These are phyloP conservation scores for Leptopilina clavipes DNA, from an alignment of 1,140 invertebrate genomes.

Conservation along the genomic window DNA sequence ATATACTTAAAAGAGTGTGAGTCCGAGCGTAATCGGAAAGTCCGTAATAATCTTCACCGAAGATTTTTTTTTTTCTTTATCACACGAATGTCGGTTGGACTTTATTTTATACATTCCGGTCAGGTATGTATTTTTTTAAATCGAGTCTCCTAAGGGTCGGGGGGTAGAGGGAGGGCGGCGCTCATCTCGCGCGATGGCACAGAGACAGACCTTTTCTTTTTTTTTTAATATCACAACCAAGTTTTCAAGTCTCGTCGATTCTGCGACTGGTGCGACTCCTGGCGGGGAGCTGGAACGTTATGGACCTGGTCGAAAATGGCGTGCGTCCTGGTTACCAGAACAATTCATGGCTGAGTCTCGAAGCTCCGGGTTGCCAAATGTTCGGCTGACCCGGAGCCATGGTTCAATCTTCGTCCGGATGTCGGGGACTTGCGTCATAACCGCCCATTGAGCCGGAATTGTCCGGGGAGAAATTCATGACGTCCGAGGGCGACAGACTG, in stretches of 20 bases:
- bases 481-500: constrained; percentile 75
- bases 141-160: not conserved
- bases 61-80: constrained; percentile 25
- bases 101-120: constrained; percentile 49
- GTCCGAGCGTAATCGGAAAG: constrained; percentile 40
- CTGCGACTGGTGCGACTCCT: not conserved
- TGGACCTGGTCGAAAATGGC: constrained; percentile 29
- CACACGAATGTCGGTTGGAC: constrained; percentile 43
- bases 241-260: constrained; percentile 37
- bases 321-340: constrained; percentile 65
- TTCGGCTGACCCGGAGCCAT: constrained; percentile 74
- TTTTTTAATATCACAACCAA: constrained; percentile 48
- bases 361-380: constrained; percentile 73
- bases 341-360: constrained; percentile 65
- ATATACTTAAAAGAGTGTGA: constrained; percentile 43
- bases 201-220: constrained; percentile 33
- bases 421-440: constrained; percentile 77
- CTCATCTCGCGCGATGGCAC: constrained; percentile 47
- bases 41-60: not conserved
- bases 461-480: constrained; percentile 77
- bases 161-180: no score
- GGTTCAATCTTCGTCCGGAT: constrained; percentile 80
- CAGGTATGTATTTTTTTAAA: no score
- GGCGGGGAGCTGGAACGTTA: constrained; percentile 31
- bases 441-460: constrained; percentile 73